Percentiles rank a stretch among this genome's conserved stretches.
Conservation (phyloP, 2,797 vertebrate genomes). For the Pteronotus mesoamericanus region DNA sequence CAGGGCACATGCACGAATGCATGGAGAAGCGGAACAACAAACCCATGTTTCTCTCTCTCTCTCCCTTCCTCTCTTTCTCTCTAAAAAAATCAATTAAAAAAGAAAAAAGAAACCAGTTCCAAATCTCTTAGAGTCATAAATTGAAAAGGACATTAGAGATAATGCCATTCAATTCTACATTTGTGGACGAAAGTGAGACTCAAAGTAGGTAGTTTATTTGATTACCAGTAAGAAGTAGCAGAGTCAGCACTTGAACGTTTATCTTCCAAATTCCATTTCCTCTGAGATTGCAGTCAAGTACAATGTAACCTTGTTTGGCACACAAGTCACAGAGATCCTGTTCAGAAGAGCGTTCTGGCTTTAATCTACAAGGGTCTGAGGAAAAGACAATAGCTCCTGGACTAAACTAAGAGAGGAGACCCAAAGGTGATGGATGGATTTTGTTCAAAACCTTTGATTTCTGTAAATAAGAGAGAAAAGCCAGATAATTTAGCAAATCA, state of each 20-base stretch:
- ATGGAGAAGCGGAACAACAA: too few species aligned
- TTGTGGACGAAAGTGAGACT: background rate
- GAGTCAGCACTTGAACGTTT: background rate
- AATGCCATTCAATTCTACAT: background rate
- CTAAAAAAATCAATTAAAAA: too few species aligned
- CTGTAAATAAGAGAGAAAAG: background rate
- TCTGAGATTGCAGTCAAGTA: background rate
- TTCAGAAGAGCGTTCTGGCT: background rate
- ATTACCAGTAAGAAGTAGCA: background rate
- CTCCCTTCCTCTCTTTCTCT: too few species aligned
- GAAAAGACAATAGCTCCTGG: background rate
- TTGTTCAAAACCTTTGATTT: background rate
- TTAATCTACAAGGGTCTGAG: background rate
- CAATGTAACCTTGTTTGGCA: background rate
- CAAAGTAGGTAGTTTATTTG: background rate
- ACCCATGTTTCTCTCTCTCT: too few species aligned
- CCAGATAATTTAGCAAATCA: background rate
- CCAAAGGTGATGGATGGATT: background rate
- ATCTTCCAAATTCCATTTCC: background rate
- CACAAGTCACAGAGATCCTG: background rate
- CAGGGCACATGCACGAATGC: too few species aligned
- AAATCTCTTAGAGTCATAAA: background rate
- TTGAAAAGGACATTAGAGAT: background rate
- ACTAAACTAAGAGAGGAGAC: background rate
- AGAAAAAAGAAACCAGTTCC: background rate